Percentiles rank a stretch among this genome's conserved stretches.
These are phyloP conservation scores for Eilema griseolum DNA, from an alignment of 2,888 invertebrate species.

Conservation along the genomic window DNA sequence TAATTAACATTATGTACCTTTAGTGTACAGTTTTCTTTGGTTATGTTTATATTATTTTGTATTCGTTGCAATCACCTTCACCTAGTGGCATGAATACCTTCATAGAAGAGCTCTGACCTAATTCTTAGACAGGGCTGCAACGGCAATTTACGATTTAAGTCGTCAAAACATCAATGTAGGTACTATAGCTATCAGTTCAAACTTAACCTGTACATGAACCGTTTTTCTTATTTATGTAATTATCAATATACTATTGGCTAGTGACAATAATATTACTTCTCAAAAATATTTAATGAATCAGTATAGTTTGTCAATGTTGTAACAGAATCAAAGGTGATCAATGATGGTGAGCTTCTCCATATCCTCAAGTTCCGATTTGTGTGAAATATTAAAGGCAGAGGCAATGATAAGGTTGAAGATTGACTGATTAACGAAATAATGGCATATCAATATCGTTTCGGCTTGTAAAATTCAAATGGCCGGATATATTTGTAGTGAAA, in stretches of 20 bases:
- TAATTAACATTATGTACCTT: background rate
- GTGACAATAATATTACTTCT: too few species aligned
- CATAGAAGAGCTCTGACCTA: slow-evolving; percentile 41
- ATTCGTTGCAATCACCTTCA: slow-evolving; percentile 46
- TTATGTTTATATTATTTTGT: slow-evolving; percentile 42
- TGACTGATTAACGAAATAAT: background rate
- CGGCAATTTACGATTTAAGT: slow-evolving; percentile 10
- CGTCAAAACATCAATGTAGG: background rate
- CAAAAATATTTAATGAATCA: too few species aligned
- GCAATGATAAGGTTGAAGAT: background rate
- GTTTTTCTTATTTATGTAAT: background rate
- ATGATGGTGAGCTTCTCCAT: too few species aligned
- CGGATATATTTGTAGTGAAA: background rate
- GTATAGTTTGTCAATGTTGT: too few species aligned
- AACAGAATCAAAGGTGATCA: too few species aligned
- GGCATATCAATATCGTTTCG: background rate
- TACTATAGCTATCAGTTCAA: background rate
- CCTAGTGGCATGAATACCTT: slow-evolving; percentile 48
- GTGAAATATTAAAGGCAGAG: too few species aligned
- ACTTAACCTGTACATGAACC: background rate
- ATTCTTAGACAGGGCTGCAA: slow-evolving; percentile 42
- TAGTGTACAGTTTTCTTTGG: slow-evolving; percentile 31
- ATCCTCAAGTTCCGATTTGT: too few species aligned
- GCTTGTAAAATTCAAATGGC: too few species aligned
- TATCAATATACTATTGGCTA: background rate